These are phyloP conservation scores for Euzophera pinguis DNA, from an alignment of 2,888 invertebrate genomes.

Conservation along the genomic window DNA sequence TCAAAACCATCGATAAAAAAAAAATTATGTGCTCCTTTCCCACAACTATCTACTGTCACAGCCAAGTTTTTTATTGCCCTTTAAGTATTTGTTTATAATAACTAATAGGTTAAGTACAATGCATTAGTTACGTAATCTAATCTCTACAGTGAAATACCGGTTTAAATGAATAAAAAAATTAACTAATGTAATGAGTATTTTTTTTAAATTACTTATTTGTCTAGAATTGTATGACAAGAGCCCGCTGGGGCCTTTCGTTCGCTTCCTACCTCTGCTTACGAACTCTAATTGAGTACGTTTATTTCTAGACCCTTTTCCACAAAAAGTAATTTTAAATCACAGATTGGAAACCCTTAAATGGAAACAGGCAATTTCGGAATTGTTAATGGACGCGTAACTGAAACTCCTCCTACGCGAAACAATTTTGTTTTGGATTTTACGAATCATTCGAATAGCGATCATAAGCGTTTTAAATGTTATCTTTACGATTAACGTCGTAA, in stretches of 20 bases:
- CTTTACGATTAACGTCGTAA: background rate
- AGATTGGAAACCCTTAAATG: background rate
- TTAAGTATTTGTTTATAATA: too few species aligned
- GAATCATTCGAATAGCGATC: background rate
- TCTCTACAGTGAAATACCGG: too few species aligned
- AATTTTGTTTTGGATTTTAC: background rate
- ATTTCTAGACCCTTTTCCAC: slow-evolving; percentile 5
- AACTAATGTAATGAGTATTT: too few species aligned
- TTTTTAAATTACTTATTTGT: too few species aligned
- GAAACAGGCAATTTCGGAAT: slow-evolving; percentile 2
- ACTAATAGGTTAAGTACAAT: too few species aligned
- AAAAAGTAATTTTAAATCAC: slow-evolving; percentile 9
- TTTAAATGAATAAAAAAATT: too few species aligned
- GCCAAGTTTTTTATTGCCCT: too few species aligned
- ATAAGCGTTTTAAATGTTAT: background rate
- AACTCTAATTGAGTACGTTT: slow-evolving; percentile 8
- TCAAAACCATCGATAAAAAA: too few species aligned
- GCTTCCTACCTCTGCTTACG: background rate
- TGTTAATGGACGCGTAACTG: slow-evolving; percentile 1
- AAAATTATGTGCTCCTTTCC: too few species aligned
- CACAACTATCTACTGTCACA: too few species aligned
- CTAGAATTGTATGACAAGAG: background rate
- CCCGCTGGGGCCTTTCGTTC: background rate
- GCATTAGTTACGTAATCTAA: too few species aligned
- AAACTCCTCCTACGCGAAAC: background rate